These are phyloP conservation scores for Xenopus laevis DNA, from an alignment of 2,113 vertebrate species.

Conservation along the genomic window DNA sequence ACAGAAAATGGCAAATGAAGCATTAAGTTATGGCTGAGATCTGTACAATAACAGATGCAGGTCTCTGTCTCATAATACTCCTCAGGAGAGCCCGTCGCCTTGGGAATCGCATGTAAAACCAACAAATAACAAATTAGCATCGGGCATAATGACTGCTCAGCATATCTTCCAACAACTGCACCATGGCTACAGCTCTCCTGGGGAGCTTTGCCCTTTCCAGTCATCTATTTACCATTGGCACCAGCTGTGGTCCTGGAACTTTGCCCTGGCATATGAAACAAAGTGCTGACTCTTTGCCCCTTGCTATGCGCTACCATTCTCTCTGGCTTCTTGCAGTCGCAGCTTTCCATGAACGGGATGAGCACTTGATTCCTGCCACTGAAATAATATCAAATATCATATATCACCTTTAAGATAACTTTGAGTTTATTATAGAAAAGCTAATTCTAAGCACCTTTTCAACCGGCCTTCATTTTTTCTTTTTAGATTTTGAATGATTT, in stretches of 20 bases:
- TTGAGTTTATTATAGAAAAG: too few species aligned
- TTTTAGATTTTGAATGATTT: too few species aligned
- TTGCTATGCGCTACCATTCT: background rate
- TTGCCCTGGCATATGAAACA: background rate
- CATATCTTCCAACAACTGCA: background rate
- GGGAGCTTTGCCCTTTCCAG: slow-evolving; percentile 15
- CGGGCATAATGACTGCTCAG: background rate
- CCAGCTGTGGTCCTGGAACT: slow-evolving; percentile 11
- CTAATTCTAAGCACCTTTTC: too few species aligned
- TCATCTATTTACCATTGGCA: slow-evolving; percentile 8
- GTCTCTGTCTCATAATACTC: background rate
- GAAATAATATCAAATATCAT: slow-evolving; percentile 1
- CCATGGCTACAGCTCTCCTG: slow-evolving; percentile 24
- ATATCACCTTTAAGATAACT: too few species aligned
- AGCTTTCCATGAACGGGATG: slow-evolving; percentile 1
- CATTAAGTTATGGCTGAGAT: too few species aligned
- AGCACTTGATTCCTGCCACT: slow-evolving; percentile 12
- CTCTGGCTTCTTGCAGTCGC: background rate
- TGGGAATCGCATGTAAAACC: background rate
- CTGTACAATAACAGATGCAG: background rate
- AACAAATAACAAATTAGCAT: slow-evolving; percentile 17
- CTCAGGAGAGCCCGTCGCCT: background rate
- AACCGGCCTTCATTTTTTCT: too few species aligned
- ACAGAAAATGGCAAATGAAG: too few species aligned
- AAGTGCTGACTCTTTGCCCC: slow-evolving; percentile 9